phyloP scores from a whole-genome alignment of 2,113 vertebrate genomes.

The Halichoerus grypus region DNA sequence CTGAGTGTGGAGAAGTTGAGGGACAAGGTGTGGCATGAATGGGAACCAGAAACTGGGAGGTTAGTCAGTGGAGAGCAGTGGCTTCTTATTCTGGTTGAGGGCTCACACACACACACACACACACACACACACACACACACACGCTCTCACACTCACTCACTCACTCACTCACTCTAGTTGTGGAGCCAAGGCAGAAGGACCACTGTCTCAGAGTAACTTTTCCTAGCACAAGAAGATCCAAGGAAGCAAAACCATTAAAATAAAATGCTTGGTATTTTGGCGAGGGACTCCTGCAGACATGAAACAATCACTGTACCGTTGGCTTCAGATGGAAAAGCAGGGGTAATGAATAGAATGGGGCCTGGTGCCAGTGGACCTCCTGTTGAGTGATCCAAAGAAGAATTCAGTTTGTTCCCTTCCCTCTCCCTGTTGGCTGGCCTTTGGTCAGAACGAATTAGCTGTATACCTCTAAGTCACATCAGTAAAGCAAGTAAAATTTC shows the following conservation, averaged over 20 bases:
- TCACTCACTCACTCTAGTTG: background rate
- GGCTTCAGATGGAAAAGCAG: background rate
- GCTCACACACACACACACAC: background rate
- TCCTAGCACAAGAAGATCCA: background rate
- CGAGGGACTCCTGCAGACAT: background rate
- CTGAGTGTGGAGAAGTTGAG: background rate
- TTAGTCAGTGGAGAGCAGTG: background rate
- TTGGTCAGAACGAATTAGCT: background rate
- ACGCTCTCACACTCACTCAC: background rate
- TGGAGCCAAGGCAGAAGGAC: conserved; percentile 4
- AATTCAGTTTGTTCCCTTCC: background rate
- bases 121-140: background rate
- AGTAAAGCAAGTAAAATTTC: conserved; percentile 6
- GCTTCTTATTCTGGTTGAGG: background rate
- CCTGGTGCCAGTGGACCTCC: background rate
- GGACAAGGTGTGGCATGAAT: background rate
- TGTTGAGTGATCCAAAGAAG: background rate
- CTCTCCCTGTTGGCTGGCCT: background rate
- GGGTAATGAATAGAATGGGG: background rate
- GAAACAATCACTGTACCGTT: background rate
- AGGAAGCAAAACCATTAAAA: background rate
- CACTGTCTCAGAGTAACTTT: background rate
- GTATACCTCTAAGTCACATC: background rate
- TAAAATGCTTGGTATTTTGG: background rate
- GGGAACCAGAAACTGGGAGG: background rate